Evolutionary conservation across 2,888 invertebrate genomes (phyloP).

Genomic region (Mimumesa dahlbomi): DNA sequence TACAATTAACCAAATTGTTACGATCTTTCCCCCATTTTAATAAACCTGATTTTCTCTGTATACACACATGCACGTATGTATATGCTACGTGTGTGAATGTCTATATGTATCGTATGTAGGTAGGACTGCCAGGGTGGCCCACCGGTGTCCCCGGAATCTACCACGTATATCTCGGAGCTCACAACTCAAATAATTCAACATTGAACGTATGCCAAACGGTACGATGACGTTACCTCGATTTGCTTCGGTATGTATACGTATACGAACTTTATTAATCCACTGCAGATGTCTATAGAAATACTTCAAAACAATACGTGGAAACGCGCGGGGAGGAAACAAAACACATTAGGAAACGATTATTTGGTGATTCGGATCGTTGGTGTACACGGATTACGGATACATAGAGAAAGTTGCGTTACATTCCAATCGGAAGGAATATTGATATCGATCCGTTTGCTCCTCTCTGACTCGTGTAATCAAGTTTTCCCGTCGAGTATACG

Average conservation of each 20-base stretch:
- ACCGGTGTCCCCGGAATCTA: too few species aligned
- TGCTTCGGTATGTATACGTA: constrained; percentile 1
- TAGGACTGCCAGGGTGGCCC: too few species aligned
- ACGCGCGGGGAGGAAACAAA: neutral
- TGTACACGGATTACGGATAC: too few species aligned
- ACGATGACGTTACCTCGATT: neutral
- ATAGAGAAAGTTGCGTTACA: too few species aligned
- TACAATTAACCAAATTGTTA: constrained; percentile 51
- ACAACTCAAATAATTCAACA: constrained; percentile 38
- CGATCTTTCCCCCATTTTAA: constrained; percentile 16
- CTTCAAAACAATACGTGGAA: constrained; percentile 4
- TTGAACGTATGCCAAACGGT: constrained; percentile 54
- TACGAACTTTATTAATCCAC: constrained; percentile 34
- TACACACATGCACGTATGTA: neutral
- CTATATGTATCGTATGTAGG: neutral
- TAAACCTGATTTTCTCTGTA: constrained; percentile 2
- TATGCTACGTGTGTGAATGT: neutral
- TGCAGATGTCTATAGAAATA: constrained; percentile 17
- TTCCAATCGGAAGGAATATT: too few species aligned
- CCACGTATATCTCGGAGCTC: neutral
- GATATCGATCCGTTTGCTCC: too few species aligned
- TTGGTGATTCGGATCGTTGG: neutral
- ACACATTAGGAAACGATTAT: neutral
- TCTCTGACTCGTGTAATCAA: too few species aligned
- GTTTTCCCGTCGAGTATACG: too few species aligned